Percentiles rank a stretch among this genome's conserved stretches.
phyloP scores from a whole-genome alignment of 2,888 invertebrate species.

The Drosophila mulleri region DNA sequence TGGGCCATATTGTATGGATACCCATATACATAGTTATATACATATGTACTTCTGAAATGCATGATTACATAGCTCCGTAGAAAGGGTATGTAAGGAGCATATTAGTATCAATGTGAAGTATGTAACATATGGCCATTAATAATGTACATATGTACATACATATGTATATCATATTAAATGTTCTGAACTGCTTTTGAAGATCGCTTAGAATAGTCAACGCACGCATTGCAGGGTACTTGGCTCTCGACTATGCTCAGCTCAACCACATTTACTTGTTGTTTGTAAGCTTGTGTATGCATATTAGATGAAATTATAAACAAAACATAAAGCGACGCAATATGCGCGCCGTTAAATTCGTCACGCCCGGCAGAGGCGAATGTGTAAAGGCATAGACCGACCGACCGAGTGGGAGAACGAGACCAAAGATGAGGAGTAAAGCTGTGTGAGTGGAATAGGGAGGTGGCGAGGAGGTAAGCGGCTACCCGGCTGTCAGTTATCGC shows the following conservation, averaged over 20 bases:
- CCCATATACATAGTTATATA: slow-evolving; percentile 35
- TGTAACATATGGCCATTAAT: no score
- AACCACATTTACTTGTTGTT: not conserved
- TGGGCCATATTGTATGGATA: slow-evolving; percentile 42
- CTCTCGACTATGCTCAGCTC: not conserved
- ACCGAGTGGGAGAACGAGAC: slow-evolving; percentile 14
- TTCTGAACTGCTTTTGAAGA: not conserved
- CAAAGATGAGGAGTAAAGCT: not conserved
- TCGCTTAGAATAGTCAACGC: not conserved
- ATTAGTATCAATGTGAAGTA: no score
- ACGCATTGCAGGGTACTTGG: slow-evolving; percentile 3
- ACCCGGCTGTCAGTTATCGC: slow-evolving; percentile 53
- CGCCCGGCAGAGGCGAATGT: slow-evolving; percentile 59
- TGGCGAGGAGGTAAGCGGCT: not conserved
- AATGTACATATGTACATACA: no score
- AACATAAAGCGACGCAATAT: slow-evolving; percentile 72
- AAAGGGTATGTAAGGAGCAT: slow-evolving; percentile 3
- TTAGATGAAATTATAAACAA: slow-evolving; percentile 81
- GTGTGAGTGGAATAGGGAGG: not conserved
- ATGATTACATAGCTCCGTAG: not conserved
- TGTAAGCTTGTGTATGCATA: slow-evolving; percentile 63
- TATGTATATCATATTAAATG: no score
- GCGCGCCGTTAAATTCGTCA: slow-evolving; percentile 69
- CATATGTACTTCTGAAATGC: slow-evolving; percentile 28
- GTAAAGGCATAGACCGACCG: slow-evolving; percentile 25